Conservation (phyloP, 2,797 vertebrate species). For the Semaprochilodus insignis region DNA sequence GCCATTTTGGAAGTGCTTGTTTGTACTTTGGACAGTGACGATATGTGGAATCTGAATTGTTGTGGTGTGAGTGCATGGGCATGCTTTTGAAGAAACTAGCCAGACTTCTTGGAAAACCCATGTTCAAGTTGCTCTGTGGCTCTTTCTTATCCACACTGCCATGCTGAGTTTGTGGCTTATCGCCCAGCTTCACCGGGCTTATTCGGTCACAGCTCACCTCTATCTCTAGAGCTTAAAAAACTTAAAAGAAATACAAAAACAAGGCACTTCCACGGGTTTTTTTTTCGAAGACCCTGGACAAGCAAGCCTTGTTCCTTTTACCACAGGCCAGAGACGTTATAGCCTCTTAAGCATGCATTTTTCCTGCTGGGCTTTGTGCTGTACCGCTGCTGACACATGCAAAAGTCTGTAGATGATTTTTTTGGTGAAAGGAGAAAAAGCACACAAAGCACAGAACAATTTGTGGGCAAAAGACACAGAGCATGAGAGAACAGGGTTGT, state of each 20-base stretch:
- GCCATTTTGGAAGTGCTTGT: too few species aligned
- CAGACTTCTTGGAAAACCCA: neutral
- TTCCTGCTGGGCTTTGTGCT: neutral
- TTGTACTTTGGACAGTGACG: too few species aligned
- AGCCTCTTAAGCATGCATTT: neutral
- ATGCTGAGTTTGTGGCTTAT: conserved; percentile 58
- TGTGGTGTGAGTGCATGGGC: neutral
- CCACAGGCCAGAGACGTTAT: neutral
- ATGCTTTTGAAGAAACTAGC: neutral
- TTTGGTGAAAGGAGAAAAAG: neutral
- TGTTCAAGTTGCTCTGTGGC: conserved; percentile 18
- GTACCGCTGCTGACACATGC: conserved; percentile 3
- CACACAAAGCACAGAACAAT: neutral
- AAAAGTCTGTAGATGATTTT: neutral
- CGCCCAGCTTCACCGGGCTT: conserved; percentile 62
- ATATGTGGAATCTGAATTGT: neutral
- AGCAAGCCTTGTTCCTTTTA: neutral
- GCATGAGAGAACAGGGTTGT: neutral
- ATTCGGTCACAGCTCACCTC: conserved; percentile 22
- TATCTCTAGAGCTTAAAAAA: neutral
- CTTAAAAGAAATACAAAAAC: conserved; percentile 3
- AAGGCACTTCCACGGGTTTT: neutral
- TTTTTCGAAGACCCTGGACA: neutral
- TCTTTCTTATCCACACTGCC: conserved; percentile 56
- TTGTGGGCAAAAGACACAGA: neutral